Evolutionary conservation across 2,888 invertebrate species (phyloP).

Genomic region (Mactromeris polynyma): DNA sequence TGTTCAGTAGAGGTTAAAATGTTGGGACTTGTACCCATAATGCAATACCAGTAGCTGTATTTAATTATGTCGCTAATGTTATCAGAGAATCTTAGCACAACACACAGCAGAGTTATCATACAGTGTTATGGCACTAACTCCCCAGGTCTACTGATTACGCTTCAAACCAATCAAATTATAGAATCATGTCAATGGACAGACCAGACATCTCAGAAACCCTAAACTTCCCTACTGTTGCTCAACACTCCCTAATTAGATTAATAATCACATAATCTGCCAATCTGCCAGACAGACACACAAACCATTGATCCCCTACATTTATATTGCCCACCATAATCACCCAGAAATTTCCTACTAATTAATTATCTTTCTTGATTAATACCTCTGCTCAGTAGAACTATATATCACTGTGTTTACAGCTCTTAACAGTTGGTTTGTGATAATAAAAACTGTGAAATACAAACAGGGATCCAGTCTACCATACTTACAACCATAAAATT

Average conservation of each 20-base stretch:
- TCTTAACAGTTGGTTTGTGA: slow-evolving; percentile 40
- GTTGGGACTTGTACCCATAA: not conserved
- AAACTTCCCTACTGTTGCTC: slow-evolving; percentile 26
- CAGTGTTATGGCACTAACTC: not conserved
- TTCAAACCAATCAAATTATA: not conserved
- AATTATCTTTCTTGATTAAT: slow-evolving; percentile 25
- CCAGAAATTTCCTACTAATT: slow-evolving; percentile 1
- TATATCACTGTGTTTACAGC: slow-evolving; percentile 35
- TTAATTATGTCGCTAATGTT: not conserved
- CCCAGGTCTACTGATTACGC: not conserved
- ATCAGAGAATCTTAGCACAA: not conserved
- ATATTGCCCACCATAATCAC: slow-evolving; percentile 33
- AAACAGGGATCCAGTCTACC: not conserved
- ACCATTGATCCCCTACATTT: not conserved
- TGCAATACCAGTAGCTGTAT: not conserved
- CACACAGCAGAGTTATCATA: not conserved
- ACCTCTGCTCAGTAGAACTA: slow-evolving; percentile 12
- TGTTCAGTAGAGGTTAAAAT: not conserved
- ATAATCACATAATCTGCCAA: slow-evolving; percentile 15
- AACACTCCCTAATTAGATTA: slow-evolving; percentile 41
- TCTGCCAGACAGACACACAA: slow-evolving; percentile 30
- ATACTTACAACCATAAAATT: not conserved
- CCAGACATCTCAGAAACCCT: slow-evolving; percentile 20
- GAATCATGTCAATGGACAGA: not conserved
- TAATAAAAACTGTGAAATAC: slow-evolving; percentile 41